phyloP scores from a whole-genome alignment of 2,113 vertebrate genomes.

The Prunella himalayana region DNA sequence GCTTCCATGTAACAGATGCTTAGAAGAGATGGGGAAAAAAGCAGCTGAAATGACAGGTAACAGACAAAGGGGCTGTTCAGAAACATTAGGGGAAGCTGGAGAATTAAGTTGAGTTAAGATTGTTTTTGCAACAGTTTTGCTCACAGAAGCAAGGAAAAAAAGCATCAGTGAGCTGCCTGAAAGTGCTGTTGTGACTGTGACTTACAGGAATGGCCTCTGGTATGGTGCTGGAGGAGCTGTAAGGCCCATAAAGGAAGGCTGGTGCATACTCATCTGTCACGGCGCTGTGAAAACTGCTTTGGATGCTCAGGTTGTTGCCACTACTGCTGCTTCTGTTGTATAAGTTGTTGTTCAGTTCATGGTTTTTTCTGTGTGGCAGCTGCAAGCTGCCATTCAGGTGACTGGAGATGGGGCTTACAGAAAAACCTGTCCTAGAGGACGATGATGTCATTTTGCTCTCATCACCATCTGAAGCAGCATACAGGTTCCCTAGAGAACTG shows the following conservation, averaged over 20 bases:
- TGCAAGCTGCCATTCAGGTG: constrained; percentile 70
- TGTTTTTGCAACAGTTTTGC: constrained; percentile 32
- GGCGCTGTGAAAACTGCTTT: constrained; percentile 19
- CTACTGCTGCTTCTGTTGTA: constrained; percentile 70
- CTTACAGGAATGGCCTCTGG: constrained; percentile 94
- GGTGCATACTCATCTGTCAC: constrained; percentile 65
- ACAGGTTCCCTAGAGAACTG: constrained; percentile 91
- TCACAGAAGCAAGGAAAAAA: constrained; percentile 21
- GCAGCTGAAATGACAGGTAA: constrained; percentile 15
- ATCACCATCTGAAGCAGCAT: constrained; percentile 71
- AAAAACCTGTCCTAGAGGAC: constrained; percentile 68
- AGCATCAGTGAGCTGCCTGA: constrained; percentile 16
- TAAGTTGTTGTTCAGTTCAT: constrained; percentile 88
- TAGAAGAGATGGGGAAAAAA: neutral
- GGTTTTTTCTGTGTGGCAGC: constrained; percentile 67
- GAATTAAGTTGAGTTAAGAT: neutral
- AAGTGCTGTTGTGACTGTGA: constrained; percentile 54
- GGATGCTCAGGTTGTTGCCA: constrained; percentile 58
- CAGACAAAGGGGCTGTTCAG: neutral
- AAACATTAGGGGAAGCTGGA: neutral
- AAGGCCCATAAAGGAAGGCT: constrained; percentile 73
- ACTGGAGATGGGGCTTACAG: constrained; percentile 69
- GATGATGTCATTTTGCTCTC: constrained; percentile 68
- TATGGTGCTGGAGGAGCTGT: constrained; percentile 77
- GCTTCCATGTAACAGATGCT: neutral